Evolutionary conservation across 2,113 vertebrate species (phyloP).

Genomic region (Maccullochella peelii): DNA sequence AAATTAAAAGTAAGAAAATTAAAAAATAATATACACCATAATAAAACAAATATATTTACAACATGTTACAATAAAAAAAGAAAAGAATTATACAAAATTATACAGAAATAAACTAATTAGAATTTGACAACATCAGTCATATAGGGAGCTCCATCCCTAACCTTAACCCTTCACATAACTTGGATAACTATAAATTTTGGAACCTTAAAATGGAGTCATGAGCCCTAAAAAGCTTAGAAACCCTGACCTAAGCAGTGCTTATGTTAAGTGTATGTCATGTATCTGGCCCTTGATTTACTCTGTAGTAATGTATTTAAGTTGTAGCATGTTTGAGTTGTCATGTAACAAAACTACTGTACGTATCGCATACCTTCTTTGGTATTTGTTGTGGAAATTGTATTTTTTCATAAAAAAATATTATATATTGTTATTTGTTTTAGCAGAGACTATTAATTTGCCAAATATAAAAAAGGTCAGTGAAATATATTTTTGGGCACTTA

Average conservation of each 20-base stretch:
- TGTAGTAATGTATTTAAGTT: constrained; percentile 18
- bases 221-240: background rate
- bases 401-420: constrained; percentile 73
- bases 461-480: constrained; percentile 56
- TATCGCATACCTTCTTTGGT: constrained; percentile 37
- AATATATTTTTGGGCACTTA: constrained; percentile 70
- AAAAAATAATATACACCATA: background rate
- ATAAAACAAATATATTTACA: background rate
- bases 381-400: constrained; percentile 68
- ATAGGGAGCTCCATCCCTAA: background rate
- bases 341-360: constrained; percentile 36
- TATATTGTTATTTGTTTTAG: constrained; percentile 60
- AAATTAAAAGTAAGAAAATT: background rate
- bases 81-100: no score
- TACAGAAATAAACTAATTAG: background rate
- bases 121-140: background rate
- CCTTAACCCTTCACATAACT: background rate
- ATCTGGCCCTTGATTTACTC: background rate
- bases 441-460: constrained; percentile 58
- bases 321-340: constrained; percentile 27
- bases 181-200: background rate
- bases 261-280: background rate
- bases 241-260: constrained; percentile 5
- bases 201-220: background rate
- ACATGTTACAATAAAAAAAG: background rate